Base-by-base conservation (phyloP, 2,888 invertebrate genomes). In the Tolmerus cingulatus region DNA sequence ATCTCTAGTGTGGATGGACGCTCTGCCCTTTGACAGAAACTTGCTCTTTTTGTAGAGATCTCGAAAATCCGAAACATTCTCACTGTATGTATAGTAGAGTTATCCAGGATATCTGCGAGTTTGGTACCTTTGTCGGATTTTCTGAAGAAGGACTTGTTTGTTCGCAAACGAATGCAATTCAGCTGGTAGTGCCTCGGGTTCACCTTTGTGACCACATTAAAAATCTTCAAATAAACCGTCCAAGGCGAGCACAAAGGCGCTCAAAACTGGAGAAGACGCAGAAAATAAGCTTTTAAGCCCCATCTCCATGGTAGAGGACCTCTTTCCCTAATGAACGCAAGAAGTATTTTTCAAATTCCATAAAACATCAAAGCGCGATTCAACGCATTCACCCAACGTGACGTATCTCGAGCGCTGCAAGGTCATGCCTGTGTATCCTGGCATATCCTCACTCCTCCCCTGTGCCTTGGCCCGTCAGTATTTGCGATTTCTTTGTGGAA, bases 341-440 rank as follows among this genome's bases (percentile, higher is more conserved):
- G 79, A 51, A 79, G 30, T 79, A 78, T 79, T 27, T 79, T 79
- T 79, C 16, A 27, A 79, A 79, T 79, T 79, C 30, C 79, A 79
- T 51, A 55, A 51, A 51, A 79, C 79, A 79, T 79, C 82, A 82
- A 66, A 82, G 66, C 66, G 40, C 9, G 57, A 82, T 82, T 37
- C 66, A 82, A 82, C 66, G 66, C 82, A 82, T 82, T 82, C 66
- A 82, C 23, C n/a, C 57, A 40, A 51, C 55, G 55, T 55, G 51
- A 81, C 55, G 81, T 82, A 82, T 82, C 82, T 57, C 82, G 55
- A 37, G 19, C 66, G 27, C 57, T 82, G 57, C 82, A 82, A 66
- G 82, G 66, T 82, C 82, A 82, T 55, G 57, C 3, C 34, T 34
- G n/a, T 30, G 57, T 57, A 34, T 9, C 43, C 12, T 9, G 5